Percentiles rank a stretch among this genome's conserved stretches.
These are phyloP conservation scores for Cephus rjabovi DNA, from an alignment of 2,888 invertebrate genomes.

Conservation along the genomic window DNA sequence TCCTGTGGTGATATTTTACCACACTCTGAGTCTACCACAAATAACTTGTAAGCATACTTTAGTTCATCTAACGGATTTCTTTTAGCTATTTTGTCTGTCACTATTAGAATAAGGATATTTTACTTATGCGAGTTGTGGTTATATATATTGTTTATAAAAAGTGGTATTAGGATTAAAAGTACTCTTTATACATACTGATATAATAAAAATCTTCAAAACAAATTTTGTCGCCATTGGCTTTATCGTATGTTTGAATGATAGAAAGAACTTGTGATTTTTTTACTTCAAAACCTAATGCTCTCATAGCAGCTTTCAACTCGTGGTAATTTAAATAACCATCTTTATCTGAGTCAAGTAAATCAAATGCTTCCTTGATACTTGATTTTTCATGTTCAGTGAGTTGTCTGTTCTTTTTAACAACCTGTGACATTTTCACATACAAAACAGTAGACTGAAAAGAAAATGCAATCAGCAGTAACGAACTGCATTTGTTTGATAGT, in stretches of 20 bases:
- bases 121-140: neutral
- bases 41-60: conserved; percentile 44
- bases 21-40: conserved; percentile 29
- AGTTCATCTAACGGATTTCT: conserved; percentile 43
- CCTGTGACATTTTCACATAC: neutral
- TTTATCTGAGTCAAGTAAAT: conserved; percentile 42
- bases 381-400: conserved; percentile 36
- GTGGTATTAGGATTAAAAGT: neutral
- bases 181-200: conserved; percentile 36
- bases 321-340: conserved; percentile 50
- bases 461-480: neutral
- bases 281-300: conserved; percentile 42
- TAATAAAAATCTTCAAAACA: conserved; percentile 44
- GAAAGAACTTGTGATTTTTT: conserved; percentile 44
- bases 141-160: neutral
- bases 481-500: neutral
- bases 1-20: conserved; percentile 39
- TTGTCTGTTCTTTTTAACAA: conserved; percentile 21
- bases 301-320: conserved; percentile 46
- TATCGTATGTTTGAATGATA: conserved; percentile 40
- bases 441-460: neutral
- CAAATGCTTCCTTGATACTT: conserved; percentile 40
- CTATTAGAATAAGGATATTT: conserved; percentile 20
- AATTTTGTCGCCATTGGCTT: conserved; percentile 29
- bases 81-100: conserved; percentile 40